Percentiles rank a stretch among this genome's conserved stretches.
These are phyloP conservation scores for Stegana nigrithorax DNA, from an alignment of 2,888 invertebrate genomes.

Conservation along the genomic window DNA sequence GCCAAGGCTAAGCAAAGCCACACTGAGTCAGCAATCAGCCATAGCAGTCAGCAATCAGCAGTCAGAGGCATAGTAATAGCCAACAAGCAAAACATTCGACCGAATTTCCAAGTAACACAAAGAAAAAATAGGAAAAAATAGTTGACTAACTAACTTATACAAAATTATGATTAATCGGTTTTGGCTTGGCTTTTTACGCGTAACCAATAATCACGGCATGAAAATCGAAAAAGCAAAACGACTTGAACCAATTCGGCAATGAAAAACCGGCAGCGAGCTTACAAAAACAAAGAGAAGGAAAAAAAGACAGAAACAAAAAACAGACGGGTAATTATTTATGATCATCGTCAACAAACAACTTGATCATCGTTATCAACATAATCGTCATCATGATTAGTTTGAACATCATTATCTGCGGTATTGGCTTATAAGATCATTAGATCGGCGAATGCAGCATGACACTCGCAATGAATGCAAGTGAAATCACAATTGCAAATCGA, in stretches of 20 bases:
- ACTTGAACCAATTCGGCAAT: background rate
- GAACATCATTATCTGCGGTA: too few relatives aligned
- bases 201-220: background rate
- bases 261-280: too few relatives aligned
- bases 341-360: too few relatives aligned
- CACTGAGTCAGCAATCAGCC: background rate
- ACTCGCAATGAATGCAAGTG: constrained; percentile 45
- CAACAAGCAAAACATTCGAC: too few relatives aligned
- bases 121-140: too few relatives aligned
- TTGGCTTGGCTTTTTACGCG: background rate
- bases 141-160: too few relatives aligned
- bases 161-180: background rate
- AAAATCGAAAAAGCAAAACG: background rate
- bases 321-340: too few relatives aligned
- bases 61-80: too few relatives aligned
- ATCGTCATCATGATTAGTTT: background rate
- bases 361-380: too few relatives aligned
- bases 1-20: background rate
- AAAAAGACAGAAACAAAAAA: background rate
- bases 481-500: constrained; percentile 61
- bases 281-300: background rate
- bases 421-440: constrained; percentile 38
- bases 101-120: too few relatives aligned
- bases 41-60: background rate
- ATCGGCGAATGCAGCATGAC: constrained; percentile 1